phyloP scores from a whole-genome alignment of 1,140 invertebrate genomes.

The Drosophila ohnishii region DNA sequence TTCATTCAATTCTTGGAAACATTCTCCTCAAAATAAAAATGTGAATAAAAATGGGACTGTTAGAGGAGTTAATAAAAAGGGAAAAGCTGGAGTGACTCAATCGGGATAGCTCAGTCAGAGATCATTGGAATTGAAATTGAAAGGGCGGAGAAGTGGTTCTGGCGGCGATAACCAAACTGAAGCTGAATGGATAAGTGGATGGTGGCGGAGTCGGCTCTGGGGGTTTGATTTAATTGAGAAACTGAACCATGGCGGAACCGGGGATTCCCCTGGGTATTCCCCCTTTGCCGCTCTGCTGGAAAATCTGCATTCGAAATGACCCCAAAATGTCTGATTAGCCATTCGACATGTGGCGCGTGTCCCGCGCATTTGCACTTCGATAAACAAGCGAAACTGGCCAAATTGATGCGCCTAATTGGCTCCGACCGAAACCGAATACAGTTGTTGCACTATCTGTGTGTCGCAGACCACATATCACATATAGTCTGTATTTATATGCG shows the following conservation, averaged over 20 bases:
- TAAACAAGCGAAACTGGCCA: constrained; percentile 54
- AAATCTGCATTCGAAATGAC: constrained; percentile 55
- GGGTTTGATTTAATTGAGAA: constrained; percentile 22
- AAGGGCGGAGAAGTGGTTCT: neutral
- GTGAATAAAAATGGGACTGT: neutral
- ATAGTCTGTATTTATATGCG: constrained; percentile 65
- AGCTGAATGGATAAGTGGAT: constrained; percentile 7
- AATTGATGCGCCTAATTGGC: constrained; percentile 76
- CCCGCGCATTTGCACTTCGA: constrained; percentile 37
- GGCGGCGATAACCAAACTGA: neutral
- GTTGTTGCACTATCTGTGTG: constrained; percentile 11
- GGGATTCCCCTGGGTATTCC: neutral
- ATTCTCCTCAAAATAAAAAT: neutral
- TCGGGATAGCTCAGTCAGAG: neutral
- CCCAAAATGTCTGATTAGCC: constrained; percentile 65
- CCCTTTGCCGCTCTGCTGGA: neutral
- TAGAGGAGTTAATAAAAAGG: neutral
- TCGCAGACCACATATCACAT: constrained; percentile 33
- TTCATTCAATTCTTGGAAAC: neutral
- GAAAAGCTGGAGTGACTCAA: neutral
- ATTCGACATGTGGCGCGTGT: constrained; percentile 73
- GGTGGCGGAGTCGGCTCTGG: neutral
- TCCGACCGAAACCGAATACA: constrained; percentile 47
- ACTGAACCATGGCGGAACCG: neutral
- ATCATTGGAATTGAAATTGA: constrained; percentile 28